A percentile compares a stretch with the other conserved stretches of the same genome.
phyloP scores from a whole-genome alignment of 2,797 vertebrate genomes.

The Merluccius polli region DNA sequence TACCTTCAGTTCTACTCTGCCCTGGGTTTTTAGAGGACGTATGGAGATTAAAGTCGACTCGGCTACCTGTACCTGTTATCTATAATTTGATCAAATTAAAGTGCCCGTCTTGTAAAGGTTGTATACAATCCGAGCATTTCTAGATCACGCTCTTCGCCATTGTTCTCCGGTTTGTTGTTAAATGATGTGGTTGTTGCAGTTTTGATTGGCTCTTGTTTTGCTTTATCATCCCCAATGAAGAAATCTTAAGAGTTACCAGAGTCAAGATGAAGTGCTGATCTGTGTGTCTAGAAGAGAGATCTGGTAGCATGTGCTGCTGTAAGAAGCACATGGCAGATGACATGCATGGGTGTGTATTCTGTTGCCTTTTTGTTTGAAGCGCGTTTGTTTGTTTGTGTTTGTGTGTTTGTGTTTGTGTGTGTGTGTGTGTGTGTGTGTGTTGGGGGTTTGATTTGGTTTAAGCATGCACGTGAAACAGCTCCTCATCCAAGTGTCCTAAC shows the following conservation, averaged over 20 bases:
- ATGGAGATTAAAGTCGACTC: not conserved
- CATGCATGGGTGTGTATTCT: slow-evolving; percentile 6
- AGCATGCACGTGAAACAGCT: not conserved
- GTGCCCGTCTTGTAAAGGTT: not conserved
- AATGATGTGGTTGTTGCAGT: not conserved
- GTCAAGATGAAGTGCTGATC: not conserved
- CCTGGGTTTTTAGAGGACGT: not conserved
- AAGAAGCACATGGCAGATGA: slow-evolving; percentile 6
- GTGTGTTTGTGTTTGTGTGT: slow-evolving; percentile 21
- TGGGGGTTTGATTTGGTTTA: slow-evolving; percentile 17
- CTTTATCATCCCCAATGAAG: not conserved
- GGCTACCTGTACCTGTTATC: not conserved
- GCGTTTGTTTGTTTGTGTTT: slow-evolving; percentile 12
- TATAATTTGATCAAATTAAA: not conserved
- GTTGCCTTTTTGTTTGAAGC: not conserved
- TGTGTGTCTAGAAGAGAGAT: not conserved
- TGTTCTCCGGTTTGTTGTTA: not conserved
- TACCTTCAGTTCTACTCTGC: not conserved
- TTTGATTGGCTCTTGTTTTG: not conserved
- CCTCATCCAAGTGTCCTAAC: not conserved
- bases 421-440: slow-evolving; percentile 24
- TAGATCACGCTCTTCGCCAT: not conserved
- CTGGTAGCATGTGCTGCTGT: not conserved
- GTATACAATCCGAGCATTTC: not conserved
- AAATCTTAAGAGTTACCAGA: not conserved